phyloP scores from a whole-genome alignment of 2,113 vertebrate genomes.

The Heterotilapia buettikoferi region DNA sequence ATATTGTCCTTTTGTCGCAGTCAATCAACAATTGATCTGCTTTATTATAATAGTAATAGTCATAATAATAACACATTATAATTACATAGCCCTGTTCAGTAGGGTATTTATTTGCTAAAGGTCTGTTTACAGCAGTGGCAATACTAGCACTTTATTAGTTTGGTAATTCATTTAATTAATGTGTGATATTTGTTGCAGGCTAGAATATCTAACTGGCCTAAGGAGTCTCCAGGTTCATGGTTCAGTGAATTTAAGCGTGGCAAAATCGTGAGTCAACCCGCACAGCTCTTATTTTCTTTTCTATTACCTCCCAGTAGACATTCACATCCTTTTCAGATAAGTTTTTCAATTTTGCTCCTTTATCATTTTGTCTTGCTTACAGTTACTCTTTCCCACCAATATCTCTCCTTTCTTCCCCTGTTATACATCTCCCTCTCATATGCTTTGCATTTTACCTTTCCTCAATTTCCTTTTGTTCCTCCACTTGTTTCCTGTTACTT shows the following conservation, averaged over 20 bases:
- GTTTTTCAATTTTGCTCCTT: neutral
- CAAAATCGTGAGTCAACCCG: slow-evolving; percentile 85
- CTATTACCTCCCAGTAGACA: neutral
- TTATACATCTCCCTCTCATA: neutral
- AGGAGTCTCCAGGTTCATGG: slow-evolving; percentile 93
- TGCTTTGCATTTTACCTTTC: neutral
- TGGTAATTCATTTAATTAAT: neutral
- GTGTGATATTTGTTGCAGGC: slow-evolving; percentile 66
- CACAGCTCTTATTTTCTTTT: neutral
- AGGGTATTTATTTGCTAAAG: neutral
- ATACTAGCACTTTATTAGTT: neutral
- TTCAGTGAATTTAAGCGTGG: slow-evolving; percentile 99
- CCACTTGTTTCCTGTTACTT: neutral
- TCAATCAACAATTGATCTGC: neutral
- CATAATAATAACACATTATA: neutral
- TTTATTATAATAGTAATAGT: neutral
- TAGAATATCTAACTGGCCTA: slow-evolving; percentile 95
- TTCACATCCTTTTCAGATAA: neutral
- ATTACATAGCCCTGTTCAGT: neutral
- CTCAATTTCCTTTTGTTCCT: neutral
- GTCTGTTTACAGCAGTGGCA: neutral
- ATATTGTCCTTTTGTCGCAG: neutral
- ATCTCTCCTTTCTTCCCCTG: neutral
- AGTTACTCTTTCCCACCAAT: neutral
- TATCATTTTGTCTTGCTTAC: neutral